Conservation (phyloP, 2,113 vertebrate species). For the Petroica traversi region DNA sequence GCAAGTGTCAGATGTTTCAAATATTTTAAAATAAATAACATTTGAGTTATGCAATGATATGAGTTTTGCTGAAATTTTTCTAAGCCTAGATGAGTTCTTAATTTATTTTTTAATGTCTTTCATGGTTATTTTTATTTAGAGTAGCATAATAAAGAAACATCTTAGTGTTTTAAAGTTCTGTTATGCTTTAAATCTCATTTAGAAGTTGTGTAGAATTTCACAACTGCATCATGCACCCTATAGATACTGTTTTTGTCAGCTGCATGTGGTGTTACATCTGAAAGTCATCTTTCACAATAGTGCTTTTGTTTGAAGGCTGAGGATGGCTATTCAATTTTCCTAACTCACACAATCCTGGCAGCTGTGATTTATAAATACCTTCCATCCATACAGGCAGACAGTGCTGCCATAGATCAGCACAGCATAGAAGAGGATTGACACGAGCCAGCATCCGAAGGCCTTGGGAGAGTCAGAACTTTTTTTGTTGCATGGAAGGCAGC, state of each 20-base stretch:
- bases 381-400: background rate
- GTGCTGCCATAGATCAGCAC: background rate
- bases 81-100: background rate
- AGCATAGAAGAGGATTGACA: background rate
- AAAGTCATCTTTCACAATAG: background rate
- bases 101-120: background rate
- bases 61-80: background rate
- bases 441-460: background rate
- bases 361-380: background rate
- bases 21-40: background rate
- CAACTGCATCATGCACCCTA: background rate
- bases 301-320: background rate
- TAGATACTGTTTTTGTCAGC: background rate
- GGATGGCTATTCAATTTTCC: background rate
- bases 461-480: background rate
- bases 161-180: background rate
- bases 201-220: background rate
- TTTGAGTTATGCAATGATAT: background rate
- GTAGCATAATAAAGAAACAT: background rate
- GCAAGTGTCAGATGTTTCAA: background rate
- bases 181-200: background rate
- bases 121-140: background rate
- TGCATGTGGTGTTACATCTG: background rate
- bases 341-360: background rate
- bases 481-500: background rate